Evolutionary conservation across 2,888 invertebrate genomes (phyloP).

Genomic region (Watsonalla cultraria): DNA sequence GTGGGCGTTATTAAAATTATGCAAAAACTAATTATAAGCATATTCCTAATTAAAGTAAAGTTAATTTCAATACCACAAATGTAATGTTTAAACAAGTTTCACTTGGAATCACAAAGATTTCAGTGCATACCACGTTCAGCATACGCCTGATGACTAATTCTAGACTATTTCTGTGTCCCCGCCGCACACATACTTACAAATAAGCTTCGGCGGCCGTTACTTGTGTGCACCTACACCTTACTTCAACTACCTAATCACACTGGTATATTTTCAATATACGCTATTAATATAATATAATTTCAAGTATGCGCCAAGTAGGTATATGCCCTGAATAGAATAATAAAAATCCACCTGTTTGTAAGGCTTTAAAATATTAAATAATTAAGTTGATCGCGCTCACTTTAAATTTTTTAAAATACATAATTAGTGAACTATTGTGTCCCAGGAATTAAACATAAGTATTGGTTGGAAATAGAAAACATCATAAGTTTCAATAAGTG

Average conservation of each 20-base stretch:
- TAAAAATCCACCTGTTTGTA: too few species aligned
- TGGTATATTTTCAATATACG: too few species aligned
- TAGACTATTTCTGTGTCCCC: constrained; percentile 47
- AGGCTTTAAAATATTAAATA: too few species aligned
- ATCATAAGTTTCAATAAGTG: constrained; percentile 31
- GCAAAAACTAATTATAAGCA: background rate
- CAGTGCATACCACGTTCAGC: constrained; percentile 3
- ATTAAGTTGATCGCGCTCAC: too few species aligned
- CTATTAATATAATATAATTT: too few species aligned
- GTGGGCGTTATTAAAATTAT: background rate
- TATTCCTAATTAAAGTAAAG: background rate
- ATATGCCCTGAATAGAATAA: too few species aligned
- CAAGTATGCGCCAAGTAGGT: too few species aligned
- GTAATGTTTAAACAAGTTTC: background rate
- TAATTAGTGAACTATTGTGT: too few species aligned
- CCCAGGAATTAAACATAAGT: too few species aligned
- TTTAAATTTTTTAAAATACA: too few species aligned
- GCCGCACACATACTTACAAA: constrained; percentile 19
- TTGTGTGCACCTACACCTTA: constrained; percentile 9
- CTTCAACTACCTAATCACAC: background rate
- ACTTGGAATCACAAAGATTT: background rate
- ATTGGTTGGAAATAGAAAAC: constrained; percentile 25
- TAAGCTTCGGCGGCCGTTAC: constrained; percentile 18
- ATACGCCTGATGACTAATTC: constrained; percentile 43
- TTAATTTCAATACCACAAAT: background rate